phyloP scores from a whole-genome alignment of 1,140 invertebrate genomes.

The Conus betulinus region DNA sequence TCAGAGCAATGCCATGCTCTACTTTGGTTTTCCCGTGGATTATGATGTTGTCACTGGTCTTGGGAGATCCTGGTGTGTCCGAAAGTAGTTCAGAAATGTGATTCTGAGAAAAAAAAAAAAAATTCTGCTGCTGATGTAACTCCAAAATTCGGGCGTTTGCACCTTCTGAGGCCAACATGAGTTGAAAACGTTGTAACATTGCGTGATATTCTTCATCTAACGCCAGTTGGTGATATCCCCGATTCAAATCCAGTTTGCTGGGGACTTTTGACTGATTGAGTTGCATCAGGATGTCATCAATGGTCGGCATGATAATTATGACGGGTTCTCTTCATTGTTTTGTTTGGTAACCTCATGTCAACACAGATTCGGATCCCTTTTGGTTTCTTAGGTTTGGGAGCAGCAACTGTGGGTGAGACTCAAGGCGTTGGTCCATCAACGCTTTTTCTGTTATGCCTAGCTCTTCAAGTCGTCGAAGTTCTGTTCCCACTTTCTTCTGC shows the following conservation, averaged over 20 bases:
- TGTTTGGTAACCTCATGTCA: constrained; percentile 57
- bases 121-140: too few relatives aligned
- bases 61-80: too few relatives aligned
- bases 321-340: constrained; percentile 33
- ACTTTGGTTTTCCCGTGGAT: too few relatives aligned
- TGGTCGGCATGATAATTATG: constrained; percentile 45
- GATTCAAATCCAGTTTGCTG: constrained; percentile 13
- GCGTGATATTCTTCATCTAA: constrained; percentile 36
- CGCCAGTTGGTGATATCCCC: constrained; percentile 47
- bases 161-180: constrained; percentile 27
- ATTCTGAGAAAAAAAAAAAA: too few relatives aligned
- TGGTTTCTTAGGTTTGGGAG: constrained; percentile 46
- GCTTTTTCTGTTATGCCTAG: constrained; percentile 54
- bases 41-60: too few relatives aligned
- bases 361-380: constrained; percentile 58
- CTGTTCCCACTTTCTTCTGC: constrained; percentile 26
- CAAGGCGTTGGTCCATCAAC: constrained; percentile 57
- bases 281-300: constrained; percentile 59
- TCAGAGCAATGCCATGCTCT: too few relatives aligned
- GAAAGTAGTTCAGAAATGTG: too few relatives aligned
- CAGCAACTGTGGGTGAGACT: constrained; percentile 34
- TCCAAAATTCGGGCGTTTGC: too few relatives aligned
- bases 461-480: constrained; percentile 35
- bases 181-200: constrained; percentile 15
- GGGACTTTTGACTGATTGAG: constrained; percentile 46